A percentile compares a stretch with the other conserved stretches of the same genome.
Evolutionary conservation across 2,797 vertebrate genomes (phyloP).

Genomic region (Sebastes iracundus): DNA sequence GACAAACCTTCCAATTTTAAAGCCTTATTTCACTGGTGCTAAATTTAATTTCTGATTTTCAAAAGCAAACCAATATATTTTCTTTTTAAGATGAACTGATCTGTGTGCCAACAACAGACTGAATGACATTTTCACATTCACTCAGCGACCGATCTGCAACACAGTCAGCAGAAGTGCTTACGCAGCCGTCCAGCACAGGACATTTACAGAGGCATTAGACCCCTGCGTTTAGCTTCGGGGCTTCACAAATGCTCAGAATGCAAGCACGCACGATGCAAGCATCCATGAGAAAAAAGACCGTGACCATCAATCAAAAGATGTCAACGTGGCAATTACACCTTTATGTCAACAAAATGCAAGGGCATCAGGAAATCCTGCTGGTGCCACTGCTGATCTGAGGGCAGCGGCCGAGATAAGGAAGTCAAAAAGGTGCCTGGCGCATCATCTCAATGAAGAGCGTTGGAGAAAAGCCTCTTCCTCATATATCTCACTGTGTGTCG

Average conservation of each 20-base stretch:
- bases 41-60: background rate
- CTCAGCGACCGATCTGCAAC: conserved; percentile 28
- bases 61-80: background rate
- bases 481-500: conserved; percentile 45
- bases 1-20: background rate
- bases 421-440: conserved; percentile 42
- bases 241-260: conserved; percentile 28
- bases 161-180: conserved; percentile 38
- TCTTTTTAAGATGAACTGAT: background rate
- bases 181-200: conserved; percentile 28
- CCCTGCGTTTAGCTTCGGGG: conserved; percentile 13
- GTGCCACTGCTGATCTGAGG: conserved; percentile 43
- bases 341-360: conserved; percentile 42
- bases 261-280: conserved; percentile 31
- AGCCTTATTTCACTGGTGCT: background rate
- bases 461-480: conserved; percentile 38
- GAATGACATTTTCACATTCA: conserved; percentile 36
- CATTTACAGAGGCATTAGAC: conserved; percentile 35
- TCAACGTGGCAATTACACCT: conserved; percentile 29
- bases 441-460: conserved; percentile 52
- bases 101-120: background rate
- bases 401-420: conserved; percentile 58
- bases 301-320: conserved; percentile 34
- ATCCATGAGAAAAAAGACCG: background rate
- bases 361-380: conserved; percentile 52